Percentiles rank a stretch among this genome's conserved stretches.
Evolutionary conservation across 2,888 invertebrate species (phyloP).

Genomic region (Caenorhabditis angaria): DNA sequence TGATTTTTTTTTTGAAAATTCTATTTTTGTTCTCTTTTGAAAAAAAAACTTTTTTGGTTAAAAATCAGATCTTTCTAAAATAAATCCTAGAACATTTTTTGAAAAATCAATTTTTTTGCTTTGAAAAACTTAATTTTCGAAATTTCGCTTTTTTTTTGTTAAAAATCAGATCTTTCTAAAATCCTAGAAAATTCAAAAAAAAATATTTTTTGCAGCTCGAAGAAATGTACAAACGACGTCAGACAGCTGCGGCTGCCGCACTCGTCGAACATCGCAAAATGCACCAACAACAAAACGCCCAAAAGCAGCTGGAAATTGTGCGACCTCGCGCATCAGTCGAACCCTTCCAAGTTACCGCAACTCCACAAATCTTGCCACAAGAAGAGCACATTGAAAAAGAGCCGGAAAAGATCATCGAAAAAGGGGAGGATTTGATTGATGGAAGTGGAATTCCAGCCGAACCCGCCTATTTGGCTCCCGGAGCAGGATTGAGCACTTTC

Average conservation of each 20-base stretch:
- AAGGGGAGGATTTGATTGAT: slow-evolving; percentile 27
- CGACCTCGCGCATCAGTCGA: slow-evolving; percentile 69
- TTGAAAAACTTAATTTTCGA: no score
- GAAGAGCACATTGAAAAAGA: slow-evolving; percentile 6
- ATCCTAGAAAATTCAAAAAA: no score
- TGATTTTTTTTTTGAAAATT: no score
- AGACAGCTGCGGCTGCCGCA: slow-evolving; percentile 78
- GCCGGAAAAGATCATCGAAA: no score
- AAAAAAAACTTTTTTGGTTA: no score
- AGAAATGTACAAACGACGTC: slow-evolving; percentile 80
- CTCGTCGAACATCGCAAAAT: slow-evolving; percentile 77
- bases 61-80: no score
- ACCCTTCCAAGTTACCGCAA: slow-evolving; percentile 63
- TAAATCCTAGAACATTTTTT: no score
- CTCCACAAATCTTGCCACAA: neutral
- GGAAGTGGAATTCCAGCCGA: slow-evolving; percentile 29
- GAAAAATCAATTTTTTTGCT: no score
- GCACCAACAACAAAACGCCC: slow-evolving; percentile 42
- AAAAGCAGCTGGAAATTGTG: slow-evolving; percentile 28
- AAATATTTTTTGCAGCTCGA: slow-evolving; percentile 80
- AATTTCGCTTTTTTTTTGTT: no score
- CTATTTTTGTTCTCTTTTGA: neutral
- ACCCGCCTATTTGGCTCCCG: slow-evolving; percentile 24
- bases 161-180: no score
- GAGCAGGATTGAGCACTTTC: slow-evolving; percentile 18